These are phyloP conservation scores for Mimas tiliae DNA, from an alignment of 2,888 invertebrate species.

Conservation along the genomic window DNA sequence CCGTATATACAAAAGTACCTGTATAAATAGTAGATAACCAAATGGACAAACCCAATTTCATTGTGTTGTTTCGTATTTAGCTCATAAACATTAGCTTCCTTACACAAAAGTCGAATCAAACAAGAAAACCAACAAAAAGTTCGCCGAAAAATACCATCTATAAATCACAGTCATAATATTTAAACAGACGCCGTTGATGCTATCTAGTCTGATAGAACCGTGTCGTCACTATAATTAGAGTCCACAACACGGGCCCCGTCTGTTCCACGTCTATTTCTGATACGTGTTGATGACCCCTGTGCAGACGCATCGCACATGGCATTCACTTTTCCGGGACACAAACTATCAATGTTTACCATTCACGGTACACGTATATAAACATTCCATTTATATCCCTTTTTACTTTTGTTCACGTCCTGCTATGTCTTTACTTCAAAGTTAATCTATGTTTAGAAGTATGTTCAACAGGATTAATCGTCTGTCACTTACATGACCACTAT, in stretches of 20 bases:
- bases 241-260: constrained; percentile 40
- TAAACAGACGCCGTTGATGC: constrained; percentile 34
- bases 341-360: constrained; percentile 26
- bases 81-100: constrained; percentile 5
- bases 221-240: constrained; percentile 63
- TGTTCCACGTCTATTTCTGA: constrained; percentile 67
- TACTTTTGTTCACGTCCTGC: constrained; percentile 10
- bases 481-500: background rate
- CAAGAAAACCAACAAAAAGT: constrained; percentile 10
- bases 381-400: constrained; percentile 8
- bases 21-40: background rate
- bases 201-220: constrained; percentile 37
- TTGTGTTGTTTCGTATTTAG: background rate
- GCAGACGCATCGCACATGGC: constrained; percentile 40
- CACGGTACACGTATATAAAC: constrained; percentile 17
- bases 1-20: background rate
- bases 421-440: constrained; percentile 14
- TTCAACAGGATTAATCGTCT: background rate
- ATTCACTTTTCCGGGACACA: constrained; percentile 28
- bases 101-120: background rate
- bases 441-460: background rate
- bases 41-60: background rate
- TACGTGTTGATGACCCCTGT: constrained; percentile 68
- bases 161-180: constrained; percentile 41
- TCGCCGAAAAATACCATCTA: constrained; percentile 2